phyloP scores from a whole-genome alignment of 2,113 vertebrate genomes.

The Oryzias javanicus region DNA sequence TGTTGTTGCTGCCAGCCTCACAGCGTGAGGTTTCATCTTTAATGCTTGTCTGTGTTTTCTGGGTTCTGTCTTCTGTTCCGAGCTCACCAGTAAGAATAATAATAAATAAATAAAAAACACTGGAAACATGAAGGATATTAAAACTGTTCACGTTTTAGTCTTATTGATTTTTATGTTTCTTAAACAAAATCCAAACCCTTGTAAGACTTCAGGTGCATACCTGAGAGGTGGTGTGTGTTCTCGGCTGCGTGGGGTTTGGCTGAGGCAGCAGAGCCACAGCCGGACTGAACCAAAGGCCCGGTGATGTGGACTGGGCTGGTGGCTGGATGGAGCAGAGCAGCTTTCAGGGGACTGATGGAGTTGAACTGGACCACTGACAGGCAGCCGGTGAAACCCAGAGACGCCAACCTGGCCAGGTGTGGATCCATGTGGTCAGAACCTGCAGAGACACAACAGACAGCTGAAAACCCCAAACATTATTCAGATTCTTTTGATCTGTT shows the following conservation, averaged over 20 bases:
- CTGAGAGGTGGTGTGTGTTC: constrained; percentile 87
- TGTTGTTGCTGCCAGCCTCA: background rate
- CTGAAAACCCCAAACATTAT: background rate
- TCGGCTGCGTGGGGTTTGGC: constrained; percentile 81
- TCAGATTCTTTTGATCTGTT: too few relatives aligned
- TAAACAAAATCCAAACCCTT: background rate
- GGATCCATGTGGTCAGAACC: constrained; percentile 74
- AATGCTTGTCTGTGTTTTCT: background rate
- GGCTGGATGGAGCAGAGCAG: constrained; percentile 78
- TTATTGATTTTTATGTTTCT: background rate
- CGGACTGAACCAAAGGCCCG: constrained; percentile 83
- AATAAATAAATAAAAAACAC: background rate
- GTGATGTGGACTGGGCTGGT: constrained; percentile 76
- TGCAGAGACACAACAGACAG: constrained; percentile 1
- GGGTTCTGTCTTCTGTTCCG: background rate
- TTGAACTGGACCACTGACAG: constrained; percentile 89
- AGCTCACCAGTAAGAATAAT: background rate
- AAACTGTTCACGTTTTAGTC: background rate
- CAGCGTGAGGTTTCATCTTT: background rate
- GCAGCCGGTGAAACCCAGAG: constrained; percentile 87
- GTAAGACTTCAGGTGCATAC: constrained; percentile 53
- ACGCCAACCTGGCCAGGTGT: constrained; percentile 81
- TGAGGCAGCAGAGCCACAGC: constrained; percentile 77
- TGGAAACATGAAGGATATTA: background rate
- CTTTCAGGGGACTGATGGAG: constrained; percentile 86